Base-by-base conservation (phyloP, 2,888 invertebrate genomes). In the Eustalomyia histrio region DNA sequence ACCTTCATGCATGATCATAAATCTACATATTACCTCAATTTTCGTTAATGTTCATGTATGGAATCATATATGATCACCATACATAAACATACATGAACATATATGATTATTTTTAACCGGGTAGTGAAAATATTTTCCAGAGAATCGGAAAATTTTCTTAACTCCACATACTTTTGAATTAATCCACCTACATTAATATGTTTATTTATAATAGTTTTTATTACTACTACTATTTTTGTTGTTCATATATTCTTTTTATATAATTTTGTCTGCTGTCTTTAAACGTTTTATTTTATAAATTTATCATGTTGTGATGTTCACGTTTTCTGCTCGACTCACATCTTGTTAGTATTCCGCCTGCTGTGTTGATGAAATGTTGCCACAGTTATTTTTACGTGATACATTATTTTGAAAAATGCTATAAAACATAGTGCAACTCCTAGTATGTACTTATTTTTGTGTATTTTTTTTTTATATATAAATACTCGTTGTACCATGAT, bases 341-440 rank as follows among this genome's bases (percentile, higher is more conserved):
- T 47, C 50, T 71, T 58, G 39, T 71, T 71, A 64, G n/a, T 78
- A 78, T 78, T 65, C 43, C 60, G 50, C 50, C 64, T 65, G 69
- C 39, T 74, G 68, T 65, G 57, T 55, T 74, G 57, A 81, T 71
- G 61, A 73, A 74, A 71, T 74, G 55, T 74, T 78, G 71, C 65
- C 71, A 57, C 55, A 73, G 55, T 68, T 68, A 68, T 76, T 64
- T 72, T 64, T 16, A 61, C 57, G 61, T 17, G 33, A 67, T 43
- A 69, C 74, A 58, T 21, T 53, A 18, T 18, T 39, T 57, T 18
- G 33, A 12, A 52, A 33, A 12, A 17, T 35, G 21, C 21, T 24
- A 69, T 0, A 1, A 47, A 65, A 47, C 35, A 33, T 35, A 61
- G 53, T 17, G 24, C 55, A 53, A 75, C 43, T 35, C 35, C 43